Evolutionary conservation across 2,113 vertebrate genomes (phyloP).

Genomic region (Anguilla rostrata): DNA sequence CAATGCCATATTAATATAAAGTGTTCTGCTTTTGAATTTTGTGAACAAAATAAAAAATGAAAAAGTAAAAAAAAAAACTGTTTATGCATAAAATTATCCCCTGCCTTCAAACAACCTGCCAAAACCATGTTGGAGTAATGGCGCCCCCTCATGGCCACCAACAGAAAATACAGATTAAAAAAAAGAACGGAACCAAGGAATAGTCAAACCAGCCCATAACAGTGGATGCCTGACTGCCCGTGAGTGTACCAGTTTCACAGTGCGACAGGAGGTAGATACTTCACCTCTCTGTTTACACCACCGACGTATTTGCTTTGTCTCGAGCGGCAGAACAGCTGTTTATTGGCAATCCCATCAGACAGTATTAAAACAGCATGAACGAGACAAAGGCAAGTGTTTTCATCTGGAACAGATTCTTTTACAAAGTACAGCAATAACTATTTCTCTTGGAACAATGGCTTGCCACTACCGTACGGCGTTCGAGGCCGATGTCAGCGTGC

Average conservation of each 20-base stretch:
- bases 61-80: not conserved
- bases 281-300: not conserved
- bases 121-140: slow-evolving; percentile 33
- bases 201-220: not conserved
- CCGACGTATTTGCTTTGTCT: not conserved
- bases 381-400: not conserved
- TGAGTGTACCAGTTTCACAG: not conserved
- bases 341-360: not conserved
- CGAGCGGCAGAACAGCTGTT: not conserved
- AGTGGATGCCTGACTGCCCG: not conserved
- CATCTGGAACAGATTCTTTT: not conserved
- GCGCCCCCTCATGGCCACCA: slow-evolving; percentile 55
- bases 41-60: no score
- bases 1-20: no score
- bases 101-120: not conserved
- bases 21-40: not conserved
- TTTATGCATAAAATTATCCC: not conserved
- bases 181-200: not conserved
- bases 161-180: slow-evolving; percentile 12
- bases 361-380: not conserved
- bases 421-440: not conserved
- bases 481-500: not conserved
- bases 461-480: not conserved
- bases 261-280: not conserved
- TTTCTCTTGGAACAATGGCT: not conserved